These are phyloP conservation scores for Elephas maximus DNA, from an alignment of 2,113 vertebrate species.

Conservation along the genomic window DNA sequence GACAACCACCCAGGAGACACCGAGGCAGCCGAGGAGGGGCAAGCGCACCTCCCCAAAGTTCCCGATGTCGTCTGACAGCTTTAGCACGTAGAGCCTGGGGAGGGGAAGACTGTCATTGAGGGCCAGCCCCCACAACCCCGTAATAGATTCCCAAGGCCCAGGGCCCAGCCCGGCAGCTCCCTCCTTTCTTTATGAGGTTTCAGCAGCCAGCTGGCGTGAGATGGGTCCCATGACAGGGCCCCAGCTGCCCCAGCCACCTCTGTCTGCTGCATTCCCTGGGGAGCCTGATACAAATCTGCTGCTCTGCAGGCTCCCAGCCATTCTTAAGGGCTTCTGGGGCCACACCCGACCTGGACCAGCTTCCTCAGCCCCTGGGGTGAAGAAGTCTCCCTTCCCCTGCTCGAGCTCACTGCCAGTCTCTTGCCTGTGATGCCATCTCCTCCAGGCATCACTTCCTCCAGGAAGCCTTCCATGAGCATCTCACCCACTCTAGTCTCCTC, in stretches of 20 bases:
- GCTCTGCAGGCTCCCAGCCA: background rate
- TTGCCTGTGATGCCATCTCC: background rate
- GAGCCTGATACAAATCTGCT: background rate
- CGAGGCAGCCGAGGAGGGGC: constrained; percentile 96
- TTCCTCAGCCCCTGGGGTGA: background rate
- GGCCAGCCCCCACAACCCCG: background rate
- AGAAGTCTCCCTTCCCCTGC: background rate
- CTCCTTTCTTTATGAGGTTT: background rate
- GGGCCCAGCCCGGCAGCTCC: background rate
- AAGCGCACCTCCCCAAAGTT: constrained; percentile 96
- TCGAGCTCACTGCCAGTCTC: background rate
- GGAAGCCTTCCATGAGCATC: background rate
- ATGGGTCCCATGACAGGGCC: background rate
- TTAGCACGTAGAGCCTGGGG: constrained; percentile 94
- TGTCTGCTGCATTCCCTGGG: background rate
- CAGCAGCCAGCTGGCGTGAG: background rate
- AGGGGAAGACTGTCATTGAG: background rate
- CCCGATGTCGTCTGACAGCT: constrained; percentile 96
- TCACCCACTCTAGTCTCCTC: background rate
- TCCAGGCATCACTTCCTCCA: background rate
- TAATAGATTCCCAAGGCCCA: background rate
- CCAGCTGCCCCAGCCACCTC: background rate
- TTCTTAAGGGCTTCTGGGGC: background rate
- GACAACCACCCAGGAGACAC: constrained; percentile 96
- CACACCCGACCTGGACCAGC: background rate